Base-by-base conservation (phyloP, 2,797 vertebrate genomes). In the Acanthurus tractus region DNA sequence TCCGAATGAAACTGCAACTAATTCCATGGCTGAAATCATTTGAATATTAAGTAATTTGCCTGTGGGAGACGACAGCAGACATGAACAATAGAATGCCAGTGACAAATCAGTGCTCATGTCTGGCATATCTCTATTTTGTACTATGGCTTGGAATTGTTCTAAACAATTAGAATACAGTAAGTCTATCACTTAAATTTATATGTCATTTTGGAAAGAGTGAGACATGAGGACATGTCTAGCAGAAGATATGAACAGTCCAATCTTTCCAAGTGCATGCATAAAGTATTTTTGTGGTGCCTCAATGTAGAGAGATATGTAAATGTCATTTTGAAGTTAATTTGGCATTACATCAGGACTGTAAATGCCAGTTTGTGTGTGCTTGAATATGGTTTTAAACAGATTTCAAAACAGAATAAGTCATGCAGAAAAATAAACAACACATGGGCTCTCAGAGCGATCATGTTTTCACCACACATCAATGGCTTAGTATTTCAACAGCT, bases 401-500 rank as follows among this genome's bases (percentile, higher is more conserved):
- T 64, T 77, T 76, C 25, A 56, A 77, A 79, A 58, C 45, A 80
- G 78, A 86, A 45, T 56, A 74, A 70, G 38, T 40, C 38, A 40
- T 9, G 54, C 45, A 70, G 64, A 58, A 79, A 85, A 82, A 78
- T 54, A 58, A 46, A 70, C 48, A 58, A 57, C 42, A 66, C 83
- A 80, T 7, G 38, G 50, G 73, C 73, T 76, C 62, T 77, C 69
- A 54, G 69, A 66, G 64, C 70, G 68, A 62, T 79, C 71, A 38
- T 15, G 58, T 57, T 72, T 34, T 78, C 77, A 78, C 55, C 52
- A 50, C 67, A 69, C 65, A 71, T 42, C 66, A 22, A 54, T 76
- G 85, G 55, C 86, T 90, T 86, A 90, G 80, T 88, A 88, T 83
- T 82, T 45, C 73, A 86, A 76, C 78, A 79, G 76, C 78, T 81